Conservation (phyloP, 2,888 invertebrate genomes). For the Cheilosia vernalis region DNA sequence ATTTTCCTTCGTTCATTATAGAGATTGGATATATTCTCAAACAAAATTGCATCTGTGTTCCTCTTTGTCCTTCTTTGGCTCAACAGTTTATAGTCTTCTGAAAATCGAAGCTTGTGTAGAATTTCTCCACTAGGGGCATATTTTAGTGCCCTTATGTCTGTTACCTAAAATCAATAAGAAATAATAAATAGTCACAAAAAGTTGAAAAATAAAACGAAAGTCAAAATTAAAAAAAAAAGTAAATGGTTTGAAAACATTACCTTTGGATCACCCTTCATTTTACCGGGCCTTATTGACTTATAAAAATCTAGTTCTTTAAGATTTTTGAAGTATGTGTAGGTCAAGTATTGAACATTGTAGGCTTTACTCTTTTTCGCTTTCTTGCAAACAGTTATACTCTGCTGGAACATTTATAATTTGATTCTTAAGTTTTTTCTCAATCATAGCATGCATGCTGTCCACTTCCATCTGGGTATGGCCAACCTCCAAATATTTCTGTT, state of each 20-base stretch:
- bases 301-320: slow-evolving; percentile 15
- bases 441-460: background rate
- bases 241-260: slow-evolving; percentile 12
- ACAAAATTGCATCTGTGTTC: slow-evolving; percentile 4
- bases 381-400: too few species aligned
- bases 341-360: slow-evolving; percentile 5
- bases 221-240: background rate
- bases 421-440: background rate
- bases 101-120: slow-evolving; percentile 4
- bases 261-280: slow-evolving; percentile 14
- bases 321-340: slow-evolving; percentile 12
- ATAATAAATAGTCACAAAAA: background rate
- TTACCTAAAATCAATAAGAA: background rate
- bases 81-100: slow-evolving; percentile 8
- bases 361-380: too few species aligned
- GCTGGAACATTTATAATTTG: background rate
- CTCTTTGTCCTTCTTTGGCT: slow-evolving; percentile 12
- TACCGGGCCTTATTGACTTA: slow-evolving; percentile 4
- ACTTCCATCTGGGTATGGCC: background rate
- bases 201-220: slow-evolving; percentile 7
- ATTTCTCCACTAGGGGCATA: slow-evolving; percentile 6
- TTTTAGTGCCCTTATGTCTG: slow-evolving; percentile 9
- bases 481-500: background rate
- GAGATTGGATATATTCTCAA: slow-evolving; percentile 18
- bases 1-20: slow-evolving; percentile 14